Evolutionary conservation across 2,113 vertebrate species (phyloP).

Genomic region (Oreamnos americanus): DNA sequence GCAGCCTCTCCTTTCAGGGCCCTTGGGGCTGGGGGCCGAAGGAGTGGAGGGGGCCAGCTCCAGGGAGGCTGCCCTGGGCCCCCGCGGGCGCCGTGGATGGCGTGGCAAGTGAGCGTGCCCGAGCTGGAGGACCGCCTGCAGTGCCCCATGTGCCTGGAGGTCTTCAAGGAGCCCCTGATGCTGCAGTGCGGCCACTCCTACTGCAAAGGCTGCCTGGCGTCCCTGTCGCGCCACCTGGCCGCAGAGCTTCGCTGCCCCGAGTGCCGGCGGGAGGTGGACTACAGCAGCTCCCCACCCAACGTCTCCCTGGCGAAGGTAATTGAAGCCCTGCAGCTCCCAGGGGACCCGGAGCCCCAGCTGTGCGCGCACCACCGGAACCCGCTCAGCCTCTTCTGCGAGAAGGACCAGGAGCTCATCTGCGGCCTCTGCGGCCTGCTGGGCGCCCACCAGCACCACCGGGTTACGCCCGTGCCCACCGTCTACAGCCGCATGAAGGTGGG

Average conservation of each 20-base stretch:
- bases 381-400: constrained; percentile 89
- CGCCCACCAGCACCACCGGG: constrained; percentile 82
- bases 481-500: constrained; percentile 90
- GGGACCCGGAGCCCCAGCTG: constrained; percentile 70
- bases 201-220: constrained; percentile 82
- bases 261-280: constrained; percentile 82
- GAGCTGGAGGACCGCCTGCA: constrained; percentile 85
- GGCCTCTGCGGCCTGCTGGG: constrained; percentile 89
- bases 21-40: neutral
- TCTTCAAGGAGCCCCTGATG: constrained; percentile 88
- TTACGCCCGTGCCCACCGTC: constrained; percentile 82
- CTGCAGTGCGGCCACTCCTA: constrained; percentile 88
- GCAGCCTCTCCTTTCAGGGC: neutral
- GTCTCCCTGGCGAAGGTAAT: constrained; percentile 83
- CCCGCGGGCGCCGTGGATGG: constrained; percentile 66
- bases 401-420: constrained; percentile 86
- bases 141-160: constrained; percentile 87
- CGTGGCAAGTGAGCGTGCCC: constrained; percentile 74
- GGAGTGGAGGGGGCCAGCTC: neutral
- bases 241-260: constrained; percentile 82
- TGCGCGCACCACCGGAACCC: constrained; percentile 85
- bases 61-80: neutral
- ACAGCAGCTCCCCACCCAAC: constrained; percentile 81
- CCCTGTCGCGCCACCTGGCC: constrained; percentile 76
- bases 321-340: constrained; percentile 75